Conservation (phyloP, 2,797 vertebrate genomes). For the Scolopax bukidnonensis region DNA sequence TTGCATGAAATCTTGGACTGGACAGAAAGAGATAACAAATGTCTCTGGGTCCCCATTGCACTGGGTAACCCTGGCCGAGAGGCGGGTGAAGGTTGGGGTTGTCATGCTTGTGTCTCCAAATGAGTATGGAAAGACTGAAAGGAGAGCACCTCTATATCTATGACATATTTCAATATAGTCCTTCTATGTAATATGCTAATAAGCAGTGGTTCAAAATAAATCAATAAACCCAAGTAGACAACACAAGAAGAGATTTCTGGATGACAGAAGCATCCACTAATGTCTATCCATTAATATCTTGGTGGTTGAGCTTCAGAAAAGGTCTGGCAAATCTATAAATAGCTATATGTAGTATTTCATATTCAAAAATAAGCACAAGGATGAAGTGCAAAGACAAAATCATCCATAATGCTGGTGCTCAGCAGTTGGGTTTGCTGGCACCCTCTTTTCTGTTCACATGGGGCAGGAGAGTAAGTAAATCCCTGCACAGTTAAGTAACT, state of each 20-base stretch:
- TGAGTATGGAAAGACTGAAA: background rate
- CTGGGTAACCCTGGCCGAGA: background rate
- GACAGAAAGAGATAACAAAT: background rate
- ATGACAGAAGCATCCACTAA: background rate
- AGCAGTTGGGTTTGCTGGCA: background rate
- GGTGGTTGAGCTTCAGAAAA: background rate
- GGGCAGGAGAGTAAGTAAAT: background rate
- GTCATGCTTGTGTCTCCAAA: background rate
- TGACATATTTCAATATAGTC: background rate
- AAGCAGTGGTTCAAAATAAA: background rate
- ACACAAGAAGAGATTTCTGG: background rate
- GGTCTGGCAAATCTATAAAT: background rate
- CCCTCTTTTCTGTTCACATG: background rate
- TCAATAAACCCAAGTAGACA: background rate
- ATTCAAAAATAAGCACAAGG: background rate
- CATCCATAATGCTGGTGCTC: background rate
- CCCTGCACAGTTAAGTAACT: background rate
- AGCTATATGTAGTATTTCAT: background rate
- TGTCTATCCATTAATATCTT: background rate
- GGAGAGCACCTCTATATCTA: background rate
- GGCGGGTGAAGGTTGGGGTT: background rate
- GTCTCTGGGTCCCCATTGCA: background rate
- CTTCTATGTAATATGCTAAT: background rate
- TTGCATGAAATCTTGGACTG: background rate
- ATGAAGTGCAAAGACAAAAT: background rate